These are phyloP conservation scores for Drosophila sturtevanti DNA, from an alignment of 1,140 invertebrate genomes.

Conservation along the genomic window DNA sequence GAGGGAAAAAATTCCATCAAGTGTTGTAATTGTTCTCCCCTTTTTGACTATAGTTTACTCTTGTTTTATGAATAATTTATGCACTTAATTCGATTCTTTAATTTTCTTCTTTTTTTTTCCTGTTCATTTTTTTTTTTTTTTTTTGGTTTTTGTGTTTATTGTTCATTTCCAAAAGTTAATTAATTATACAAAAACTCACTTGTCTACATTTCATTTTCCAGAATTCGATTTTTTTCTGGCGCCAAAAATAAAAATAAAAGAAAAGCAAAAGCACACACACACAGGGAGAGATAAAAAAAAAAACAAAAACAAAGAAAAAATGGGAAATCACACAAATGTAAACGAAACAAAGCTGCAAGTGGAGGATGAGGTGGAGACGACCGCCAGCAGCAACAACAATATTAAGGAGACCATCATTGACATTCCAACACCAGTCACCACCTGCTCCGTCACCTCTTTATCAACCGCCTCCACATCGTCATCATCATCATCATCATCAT, in stretches of 20 bases:
- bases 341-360: conserved; percentile 52
- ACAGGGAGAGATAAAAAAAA: not conserved
- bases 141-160: not conserved
- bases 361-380: conserved; percentile 10
- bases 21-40: conserved; percentile 33
- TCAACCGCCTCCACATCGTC: conserved; percentile 13
- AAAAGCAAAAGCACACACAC: conserved; percentile 27
- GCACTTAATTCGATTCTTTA: conserved; percentile 75
- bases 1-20: not conserved
- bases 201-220: conserved; percentile 25
- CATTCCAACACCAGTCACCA: conserved; percentile 58
- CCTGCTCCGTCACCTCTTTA: not conserved
- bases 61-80: conserved; percentile 77
- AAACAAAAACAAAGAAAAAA: conserved; percentile 26
- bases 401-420: conserved; percentile 71
- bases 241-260: conserved; percentile 30
- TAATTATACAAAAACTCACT: conserved; percentile 10
- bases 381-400: not conserved
- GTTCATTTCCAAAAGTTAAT: conserved; percentile 8
- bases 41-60: conserved; percentile 22
- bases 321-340: conserved; percentile 55
- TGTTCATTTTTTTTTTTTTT: not conserved
- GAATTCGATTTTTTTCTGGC: conserved; percentile 37
- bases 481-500: conserved; percentile 43
- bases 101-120: conserved; percentile 41